phyloP scores from a whole-genome alignment of 1,140 invertebrate species.

The Metaphire vulgaris region DNA sequence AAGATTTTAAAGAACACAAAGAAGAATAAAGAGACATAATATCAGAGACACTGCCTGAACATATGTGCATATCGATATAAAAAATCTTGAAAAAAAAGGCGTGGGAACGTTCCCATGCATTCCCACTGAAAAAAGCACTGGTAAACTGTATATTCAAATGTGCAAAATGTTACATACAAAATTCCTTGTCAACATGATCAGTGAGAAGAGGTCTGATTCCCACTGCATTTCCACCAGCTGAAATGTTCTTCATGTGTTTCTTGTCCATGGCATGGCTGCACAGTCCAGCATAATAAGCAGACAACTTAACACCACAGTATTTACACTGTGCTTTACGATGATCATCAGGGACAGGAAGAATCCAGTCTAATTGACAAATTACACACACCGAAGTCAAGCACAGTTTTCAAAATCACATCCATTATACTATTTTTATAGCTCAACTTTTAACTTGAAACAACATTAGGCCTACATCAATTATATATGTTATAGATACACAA shows the following conservation, averaged over 20 bases:
- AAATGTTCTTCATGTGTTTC: neutral
- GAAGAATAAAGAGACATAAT: too few species aligned
- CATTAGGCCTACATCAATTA: too few species aligned
- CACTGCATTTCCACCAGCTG: neutral
- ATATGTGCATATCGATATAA: neutral
- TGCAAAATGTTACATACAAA: too few species aligned
- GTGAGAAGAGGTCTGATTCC: neutral
- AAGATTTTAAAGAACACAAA: too few species aligned
- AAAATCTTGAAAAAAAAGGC: neutral
- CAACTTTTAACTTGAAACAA: neutral
- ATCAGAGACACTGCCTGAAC: too few species aligned
- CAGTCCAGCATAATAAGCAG: neutral
- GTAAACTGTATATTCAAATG: neutral
- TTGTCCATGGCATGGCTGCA: neutral
- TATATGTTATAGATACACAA: too few species aligned
- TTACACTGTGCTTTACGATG: neutral
- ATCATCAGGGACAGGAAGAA: neutral
- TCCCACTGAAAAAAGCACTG: neutral
- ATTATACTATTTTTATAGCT: neutral
- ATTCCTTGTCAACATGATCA: neutral
- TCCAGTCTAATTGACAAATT: neutral
- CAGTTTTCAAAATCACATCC: neutral
- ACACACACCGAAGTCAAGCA: too few species aligned
- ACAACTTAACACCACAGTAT: neutral
- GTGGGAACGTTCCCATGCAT: neutral